Percentiles rank a stretch among this genome's conserved stretches.
These are phyloP conservation scores for Penaeus vannamei DNA, from an alignment of 1,140 invertebrate species.

Conservation along the genomic window DNA sequence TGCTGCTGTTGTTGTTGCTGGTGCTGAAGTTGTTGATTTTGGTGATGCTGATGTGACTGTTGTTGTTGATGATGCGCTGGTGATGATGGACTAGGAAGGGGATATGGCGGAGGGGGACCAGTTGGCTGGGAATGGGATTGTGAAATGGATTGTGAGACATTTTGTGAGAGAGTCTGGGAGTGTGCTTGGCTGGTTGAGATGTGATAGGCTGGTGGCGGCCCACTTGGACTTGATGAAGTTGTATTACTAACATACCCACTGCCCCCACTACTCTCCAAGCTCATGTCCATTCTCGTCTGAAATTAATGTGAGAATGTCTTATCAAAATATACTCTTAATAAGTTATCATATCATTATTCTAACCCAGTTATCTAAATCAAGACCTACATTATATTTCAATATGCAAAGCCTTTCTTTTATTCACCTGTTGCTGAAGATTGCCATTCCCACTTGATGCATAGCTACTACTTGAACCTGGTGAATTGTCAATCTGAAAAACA, in stretches of 20 bases:
- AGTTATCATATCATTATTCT: too few species aligned
- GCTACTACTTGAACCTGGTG: conserved; percentile 55
- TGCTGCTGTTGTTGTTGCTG: conserved; percentile 44
- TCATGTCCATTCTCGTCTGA: conserved; percentile 48
- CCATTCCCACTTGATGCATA: conserved; percentile 56
- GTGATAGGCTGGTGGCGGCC: conserved; percentile 49
- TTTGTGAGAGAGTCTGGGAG: conserved; percentile 37
- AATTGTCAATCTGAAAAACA: conserved; percentile 55
- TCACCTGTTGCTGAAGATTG: conserved; percentile 56
- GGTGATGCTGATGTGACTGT: conserved; percentile 29
- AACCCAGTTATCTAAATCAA: background rate
- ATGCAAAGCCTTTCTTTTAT: background rate
- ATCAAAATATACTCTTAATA: too few species aligned
- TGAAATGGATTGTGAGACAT: conserved; percentile 34
- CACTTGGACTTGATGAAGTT: conserved; percentile 47
- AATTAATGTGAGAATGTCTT: background rate
- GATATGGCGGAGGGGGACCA: conserved; percentile 58
- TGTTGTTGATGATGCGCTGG: conserved; percentile 47
- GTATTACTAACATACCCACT: conserved; percentile 47
- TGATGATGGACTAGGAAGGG: conserved; percentile 38
- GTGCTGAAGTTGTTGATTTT: conserved; percentile 32
- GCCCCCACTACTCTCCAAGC: conserved; percentile 47
- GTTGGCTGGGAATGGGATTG: conserved; percentile 46
- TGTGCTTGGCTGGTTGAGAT: conserved; percentile 44
- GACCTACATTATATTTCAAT: background rate